Evolutionary conservation across 2,888 invertebrate genomes (phyloP).

Genomic region (Clitarchus hookeri): DNA sequence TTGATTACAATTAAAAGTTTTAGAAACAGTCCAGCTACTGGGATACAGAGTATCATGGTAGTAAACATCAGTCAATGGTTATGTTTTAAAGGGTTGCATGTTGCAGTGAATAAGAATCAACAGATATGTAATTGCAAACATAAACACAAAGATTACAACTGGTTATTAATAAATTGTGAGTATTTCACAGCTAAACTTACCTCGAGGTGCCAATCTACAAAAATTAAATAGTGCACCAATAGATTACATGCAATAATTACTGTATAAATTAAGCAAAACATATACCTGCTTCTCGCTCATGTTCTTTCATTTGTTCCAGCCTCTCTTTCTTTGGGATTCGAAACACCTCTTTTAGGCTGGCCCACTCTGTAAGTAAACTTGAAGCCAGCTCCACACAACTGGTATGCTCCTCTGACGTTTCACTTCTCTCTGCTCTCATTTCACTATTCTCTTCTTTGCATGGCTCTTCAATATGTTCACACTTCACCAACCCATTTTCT

Average conservation of each 20-base stretch:
- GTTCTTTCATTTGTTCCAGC: constrained; percentile 93
- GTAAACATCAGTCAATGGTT: too few relatives aligned
- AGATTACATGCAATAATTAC: constrained; percentile 16
- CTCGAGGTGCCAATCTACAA: too few relatives aligned
- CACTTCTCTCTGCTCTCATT: constrained; percentile 44
- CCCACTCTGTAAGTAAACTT: constrained; percentile 75
- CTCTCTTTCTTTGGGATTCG: constrained; percentile 93
- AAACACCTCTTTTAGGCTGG: constrained; percentile 70
- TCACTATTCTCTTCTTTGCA: constrained; percentile 32
- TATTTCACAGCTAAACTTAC: too few relatives aligned
- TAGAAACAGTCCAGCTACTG: too few relatives aligned
- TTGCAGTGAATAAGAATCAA: too few relatives aligned
- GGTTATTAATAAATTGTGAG: too few relatives aligned
- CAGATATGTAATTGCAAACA: too few relatives aligned
- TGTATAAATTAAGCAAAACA: not conserved
- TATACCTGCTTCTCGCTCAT: constrained; percentile 86
- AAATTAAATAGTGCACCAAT: too few relatives aligned
- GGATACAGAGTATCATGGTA: too few relatives aligned
- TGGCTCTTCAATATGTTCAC: constrained; percentile 38
- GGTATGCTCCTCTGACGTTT: constrained; percentile 41
- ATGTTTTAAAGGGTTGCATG: too few relatives aligned
- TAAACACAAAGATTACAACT: too few relatives aligned
- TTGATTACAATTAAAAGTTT: too few relatives aligned
- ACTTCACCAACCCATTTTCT: constrained; percentile 47
- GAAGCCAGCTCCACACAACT: constrained; percentile 62